Conservation (phyloP, 1,140 invertebrate species). For the Drosophila sp. region DNA sequence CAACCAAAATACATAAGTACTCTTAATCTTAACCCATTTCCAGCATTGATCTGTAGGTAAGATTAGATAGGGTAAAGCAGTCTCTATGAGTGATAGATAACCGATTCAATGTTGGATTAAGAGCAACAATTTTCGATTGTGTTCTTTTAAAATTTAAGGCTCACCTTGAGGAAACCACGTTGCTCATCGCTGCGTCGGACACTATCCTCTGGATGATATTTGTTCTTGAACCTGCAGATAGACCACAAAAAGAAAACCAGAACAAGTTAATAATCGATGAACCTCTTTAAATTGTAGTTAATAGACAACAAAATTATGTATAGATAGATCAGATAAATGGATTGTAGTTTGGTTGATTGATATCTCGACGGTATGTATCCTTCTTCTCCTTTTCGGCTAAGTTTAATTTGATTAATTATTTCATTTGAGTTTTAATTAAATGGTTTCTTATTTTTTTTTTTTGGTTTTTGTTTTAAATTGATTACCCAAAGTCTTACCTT, state of each 20-base stretch:
- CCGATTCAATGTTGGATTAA: too few species aligned
- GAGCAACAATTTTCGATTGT: too few species aligned
- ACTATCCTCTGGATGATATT: constrained; percentile 99
- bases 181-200: constrained; percentile 95
- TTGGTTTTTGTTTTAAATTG: constrained; percentile 42
- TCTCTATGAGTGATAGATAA: too few species aligned
- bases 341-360: constrained; percentile 10
- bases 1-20: too few species aligned
- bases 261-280: neutral
- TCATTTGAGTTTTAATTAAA: constrained; percentile 37
- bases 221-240: constrained; percentile 96
- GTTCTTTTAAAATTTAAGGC: neutral
- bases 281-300: too few species aligned
- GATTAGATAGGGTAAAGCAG: too few species aligned
- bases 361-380: constrained; percentile 22
- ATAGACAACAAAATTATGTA: too few species aligned
- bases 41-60: too few species aligned
- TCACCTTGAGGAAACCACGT: constrained; percentile 90
- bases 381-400: neutral
- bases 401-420: constrained; percentile 8
- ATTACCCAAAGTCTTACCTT: constrained; percentile 74
- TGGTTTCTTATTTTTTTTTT: constrained; percentile 44
- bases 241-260: constrained; percentile 13
- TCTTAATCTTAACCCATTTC: neutral
- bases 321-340: neutral